These are phyloP conservation scores for Metacarcinus magister DNA, from an alignment of 2,888 invertebrate species.

Conservation along the genomic window DNA sequence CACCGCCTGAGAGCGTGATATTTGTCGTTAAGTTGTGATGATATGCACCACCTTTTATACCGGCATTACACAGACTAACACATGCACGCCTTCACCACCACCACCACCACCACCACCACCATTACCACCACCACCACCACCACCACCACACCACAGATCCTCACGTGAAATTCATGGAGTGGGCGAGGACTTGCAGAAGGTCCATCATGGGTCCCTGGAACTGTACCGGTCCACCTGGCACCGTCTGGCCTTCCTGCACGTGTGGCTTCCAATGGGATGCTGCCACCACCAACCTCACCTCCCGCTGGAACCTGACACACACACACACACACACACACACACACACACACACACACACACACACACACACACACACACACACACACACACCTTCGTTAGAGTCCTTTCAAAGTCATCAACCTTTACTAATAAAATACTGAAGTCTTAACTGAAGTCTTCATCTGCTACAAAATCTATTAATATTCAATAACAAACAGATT, in stretches of 20 bases:
- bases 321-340: not conserved
- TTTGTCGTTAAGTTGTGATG: no score
- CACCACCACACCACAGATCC: not conserved
- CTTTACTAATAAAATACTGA: no score
- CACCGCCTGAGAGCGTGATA: no score
- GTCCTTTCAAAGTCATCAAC: no score
- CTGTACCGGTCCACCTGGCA: not conserved
- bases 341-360: not conserved
- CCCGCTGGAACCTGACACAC: not conserved
- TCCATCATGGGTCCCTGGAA: not conserved
- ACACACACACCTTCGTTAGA: no score
- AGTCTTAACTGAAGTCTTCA: no score
- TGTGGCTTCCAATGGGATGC: not conserved
- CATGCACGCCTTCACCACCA: no score
- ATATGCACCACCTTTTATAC: no score
- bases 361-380: not conserved
- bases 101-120: not conserved
- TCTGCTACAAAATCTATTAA: not conserved
- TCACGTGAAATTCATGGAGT: not conserved
- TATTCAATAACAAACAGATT: no score
- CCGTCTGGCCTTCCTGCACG: not conserved
- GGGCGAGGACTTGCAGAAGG: not conserved
- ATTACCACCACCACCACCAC: no score
- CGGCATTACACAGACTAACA: no score
- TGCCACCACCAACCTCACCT: not conserved